A percentile compares a stretch with the other conserved stretches of the same genome.
Conservation (phyloP, 2,888 invertebrate species). For the Latheticus oryzae region DNA sequence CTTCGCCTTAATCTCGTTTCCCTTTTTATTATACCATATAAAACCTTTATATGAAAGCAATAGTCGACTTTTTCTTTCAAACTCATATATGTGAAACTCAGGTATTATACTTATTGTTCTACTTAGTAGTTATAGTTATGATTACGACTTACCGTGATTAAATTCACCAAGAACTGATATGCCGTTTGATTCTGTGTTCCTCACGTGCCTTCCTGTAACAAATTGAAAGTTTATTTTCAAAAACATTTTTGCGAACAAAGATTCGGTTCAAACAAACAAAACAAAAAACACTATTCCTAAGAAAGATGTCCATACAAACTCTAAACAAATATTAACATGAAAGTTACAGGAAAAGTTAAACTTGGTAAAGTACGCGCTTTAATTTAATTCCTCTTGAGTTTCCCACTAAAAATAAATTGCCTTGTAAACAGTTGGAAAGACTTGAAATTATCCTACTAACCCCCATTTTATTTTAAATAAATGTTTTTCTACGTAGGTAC, state of each 20-base stretch:
- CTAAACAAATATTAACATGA: conserved; percentile 14
- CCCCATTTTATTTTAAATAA: conserved; percentile 28
- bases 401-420: conserved; percentile 34
- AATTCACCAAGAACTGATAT: conserved; percentile 64
- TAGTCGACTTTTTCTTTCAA: conserved; percentile 49
- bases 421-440: conserved; percentile 28
- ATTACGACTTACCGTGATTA: conserved; percentile 65
- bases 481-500: conserved; percentile 20
- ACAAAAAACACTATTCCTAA: conserved; percentile 13
- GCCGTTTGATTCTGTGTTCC: conserved; percentile 64
- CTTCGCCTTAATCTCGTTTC: conserved; percentile 64
- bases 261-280: too few species aligned
- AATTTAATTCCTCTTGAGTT: conserved; percentile 28
- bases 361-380: conserved; percentile 30
- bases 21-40: conserved; percentile 64
- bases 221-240: too few species aligned
- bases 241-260: too few species aligned
- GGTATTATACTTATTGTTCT: conserved; percentile 43
- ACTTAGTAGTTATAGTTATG: conserved; percentile 54
- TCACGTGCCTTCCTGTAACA: conserved; percentile 63
- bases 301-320: conserved; percentile 7
- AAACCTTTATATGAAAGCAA: conserved; percentile 62
- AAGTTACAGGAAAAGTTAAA: conserved; percentile 23
- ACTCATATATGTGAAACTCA: conserved; percentile 49
- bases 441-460: conserved; percentile 25